phyloP scores from a whole-genome alignment of 2,797 vertebrate genomes.

The Macroramphosus scolopax region DNA sequence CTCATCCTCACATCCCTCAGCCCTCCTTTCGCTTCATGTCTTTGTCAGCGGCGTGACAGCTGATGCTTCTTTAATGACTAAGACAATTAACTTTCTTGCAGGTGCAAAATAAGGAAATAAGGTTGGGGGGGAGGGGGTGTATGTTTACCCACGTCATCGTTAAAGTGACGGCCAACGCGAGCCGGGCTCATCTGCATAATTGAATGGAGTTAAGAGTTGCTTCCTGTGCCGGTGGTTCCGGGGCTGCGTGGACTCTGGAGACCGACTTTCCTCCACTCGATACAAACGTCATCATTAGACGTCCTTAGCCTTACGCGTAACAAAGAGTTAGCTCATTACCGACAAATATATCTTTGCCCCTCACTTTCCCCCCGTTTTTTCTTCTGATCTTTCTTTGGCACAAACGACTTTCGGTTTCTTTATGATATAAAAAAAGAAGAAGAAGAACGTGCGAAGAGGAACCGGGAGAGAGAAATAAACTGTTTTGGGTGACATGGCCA shows the following conservation, averaged over 20 bases:
- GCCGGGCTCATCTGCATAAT: constrained; percentile 75
- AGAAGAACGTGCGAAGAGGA: constrained; percentile 33
- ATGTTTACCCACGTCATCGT: constrained; percentile 77
- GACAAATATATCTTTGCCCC: constrained; percentile 75
- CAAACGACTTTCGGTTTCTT: constrained; percentile 74
- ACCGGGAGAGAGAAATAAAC: constrained; percentile 55
- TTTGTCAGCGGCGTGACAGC: constrained; percentile 73
- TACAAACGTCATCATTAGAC: constrained; percentile 78
- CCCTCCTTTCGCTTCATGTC: constrained; percentile 55
- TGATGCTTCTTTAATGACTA: constrained; percentile 75
- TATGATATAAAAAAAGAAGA: constrained; percentile 44
- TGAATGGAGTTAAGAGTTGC: constrained; percentile 74
- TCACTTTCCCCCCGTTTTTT: constrained; percentile 55
- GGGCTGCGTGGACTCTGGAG: constrained; percentile 63
- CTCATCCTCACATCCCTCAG: constrained; percentile 54
- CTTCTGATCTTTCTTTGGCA: constrained; percentile 78
- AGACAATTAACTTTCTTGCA: constrained; percentile 74
- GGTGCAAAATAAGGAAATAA: constrained; percentile 63
- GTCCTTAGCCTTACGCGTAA: constrained; percentile 67
- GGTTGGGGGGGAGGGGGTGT: constrained; percentile 30
- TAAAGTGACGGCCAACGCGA: constrained; percentile 73
- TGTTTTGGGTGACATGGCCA: constrained; percentile 70
- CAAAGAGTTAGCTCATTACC: constrained; percentile 80
- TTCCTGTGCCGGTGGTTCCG: constrained; percentile 63
- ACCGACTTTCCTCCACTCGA: constrained; percentile 60